phyloP scores from a whole-genome alignment of 2,113 vertebrate genomes.

The Todiramphus chloris region DNA sequence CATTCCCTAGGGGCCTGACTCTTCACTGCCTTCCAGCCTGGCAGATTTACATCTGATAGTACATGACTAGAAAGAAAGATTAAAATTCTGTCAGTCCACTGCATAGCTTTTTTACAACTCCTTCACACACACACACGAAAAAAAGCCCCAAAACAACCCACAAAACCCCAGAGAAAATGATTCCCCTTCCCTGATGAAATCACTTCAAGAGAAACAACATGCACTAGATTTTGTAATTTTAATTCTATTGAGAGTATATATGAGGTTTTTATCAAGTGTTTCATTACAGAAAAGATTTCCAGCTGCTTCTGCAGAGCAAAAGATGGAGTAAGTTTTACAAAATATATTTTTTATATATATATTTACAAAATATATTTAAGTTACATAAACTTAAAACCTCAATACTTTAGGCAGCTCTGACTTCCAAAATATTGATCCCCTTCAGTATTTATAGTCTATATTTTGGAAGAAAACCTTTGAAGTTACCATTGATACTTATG shows the following conservation, averaged over 20 bases:
- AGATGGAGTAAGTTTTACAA: not conserved
- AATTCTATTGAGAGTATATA: not conserved
- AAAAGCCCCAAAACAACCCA: not conserved
- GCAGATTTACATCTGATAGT: not conserved
- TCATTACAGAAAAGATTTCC: not conserved
- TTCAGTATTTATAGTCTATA: not conserved
- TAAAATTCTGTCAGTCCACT: not conserved
- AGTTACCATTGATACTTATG: fast-evolving
- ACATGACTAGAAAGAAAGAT: not conserved
- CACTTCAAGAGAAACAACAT: not conserved
- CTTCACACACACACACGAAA: not conserved
- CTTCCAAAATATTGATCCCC: not conserved
- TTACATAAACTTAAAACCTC: not conserved
- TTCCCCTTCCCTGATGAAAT: not conserved
- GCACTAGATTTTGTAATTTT: not conserved
- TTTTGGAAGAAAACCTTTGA: not conserved
- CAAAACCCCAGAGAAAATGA: not conserved
- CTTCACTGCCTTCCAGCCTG: not conserved
- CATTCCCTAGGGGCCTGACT: not conserved
- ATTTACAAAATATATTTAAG: not conserved
- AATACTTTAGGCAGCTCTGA: not conserved
- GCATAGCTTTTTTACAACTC: not conserved
- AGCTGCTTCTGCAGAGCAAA: not conserved
- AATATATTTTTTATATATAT: too few species aligned
- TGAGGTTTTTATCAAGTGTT: not conserved